Evolutionary conservation across 2,113 vertebrate genomes (phyloP).

Genomic region (Ibidorhyncha struthersii): DNA sequence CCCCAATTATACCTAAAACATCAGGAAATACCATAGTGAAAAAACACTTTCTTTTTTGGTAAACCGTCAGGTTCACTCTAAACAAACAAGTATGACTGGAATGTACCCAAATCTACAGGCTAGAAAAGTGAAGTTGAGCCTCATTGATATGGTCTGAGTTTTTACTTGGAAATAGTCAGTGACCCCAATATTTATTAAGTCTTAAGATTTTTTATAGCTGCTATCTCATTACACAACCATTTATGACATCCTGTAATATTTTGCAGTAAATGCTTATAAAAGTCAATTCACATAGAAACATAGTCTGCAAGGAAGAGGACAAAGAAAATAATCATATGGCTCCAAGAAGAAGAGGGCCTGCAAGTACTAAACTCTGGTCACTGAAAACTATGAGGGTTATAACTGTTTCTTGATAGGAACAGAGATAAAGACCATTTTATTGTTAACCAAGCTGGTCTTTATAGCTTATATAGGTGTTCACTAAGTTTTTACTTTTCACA

Average conservation of each 20-base stretch:
- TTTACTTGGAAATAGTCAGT: conserved; percentile 15
- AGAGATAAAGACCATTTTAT: not conserved
- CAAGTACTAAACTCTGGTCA: not conserved
- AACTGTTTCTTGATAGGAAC: not conserved
- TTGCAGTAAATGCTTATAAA: conserved; percentile 22
- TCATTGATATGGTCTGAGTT: not conserved
- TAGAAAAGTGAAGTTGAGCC: conserved; percentile 19
- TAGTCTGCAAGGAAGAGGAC: not conserved
- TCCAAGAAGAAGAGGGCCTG: not conserved
- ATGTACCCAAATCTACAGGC: conserved; percentile 37
- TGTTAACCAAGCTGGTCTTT: not conserved
- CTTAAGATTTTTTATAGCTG: conserved; percentile 20
- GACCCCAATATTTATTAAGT: conserved; percentile 31
- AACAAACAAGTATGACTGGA: conserved; percentile 50
- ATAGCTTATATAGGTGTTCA: not conserved
- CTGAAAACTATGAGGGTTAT: not conserved
- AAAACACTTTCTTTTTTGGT: not conserved
- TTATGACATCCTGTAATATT: conserved; percentile 52
- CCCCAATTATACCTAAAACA: not conserved
- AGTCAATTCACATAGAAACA: not conserved
- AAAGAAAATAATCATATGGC: not conserved
- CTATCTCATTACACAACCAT: conserved; percentile 46
- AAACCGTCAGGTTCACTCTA: not conserved
- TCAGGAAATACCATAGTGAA: not conserved
- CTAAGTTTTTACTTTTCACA: not conserved